Base-by-base conservation (phyloP, 2,113 vertebrate species). In the Tachuris rubrigastra region DNA sequence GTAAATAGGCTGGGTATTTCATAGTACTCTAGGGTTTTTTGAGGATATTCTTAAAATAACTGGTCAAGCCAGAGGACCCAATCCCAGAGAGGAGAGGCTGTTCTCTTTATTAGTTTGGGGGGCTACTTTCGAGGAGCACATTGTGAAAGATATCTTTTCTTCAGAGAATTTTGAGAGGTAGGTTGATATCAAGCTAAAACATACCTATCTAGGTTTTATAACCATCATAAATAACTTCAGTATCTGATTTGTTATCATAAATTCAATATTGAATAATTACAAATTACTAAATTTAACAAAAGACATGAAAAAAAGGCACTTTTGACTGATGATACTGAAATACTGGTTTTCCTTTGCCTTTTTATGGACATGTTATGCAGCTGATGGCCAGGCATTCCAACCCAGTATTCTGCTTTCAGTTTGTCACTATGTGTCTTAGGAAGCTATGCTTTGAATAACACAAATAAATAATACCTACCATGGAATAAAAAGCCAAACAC, bases 1-100 rank as follows among this genome's bases (percentile, higher is more conserved):
- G 92, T 77, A 97, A 97, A 97, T 72, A 97, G 56, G 33, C 28
- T 84, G 93, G 60, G 72, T 60, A 92, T 90, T 90, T 88, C 39
- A 15, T 33, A 84, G 73, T 53, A 76, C 53, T 78, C 63, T 18
- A n/a, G 27, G 31, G 7, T 14, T 69, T 93, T 95, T 56, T 85
- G 74, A 91, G 85, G 83, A 81, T 96, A 46, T 93, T 67, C 81
- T 96, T 66, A 63, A 87, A 90, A 87, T 63, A n/a, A 6, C 15
- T 92, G 46, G 46, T 65, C 58, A 90, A 76, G n/a, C 21, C 28
- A 16, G 66, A 82, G 60, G 39, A 91, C 24, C 17, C 55, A 24
- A 90, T 25, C 15, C 58, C 66, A 55, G 21, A 31, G 24, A 86
- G 44, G 11, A 79, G 42, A 76, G 10, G 22, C n/a, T 84, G 67